Base-by-base conservation (phyloP, 1,140 invertebrate species). In the Bombus picipes region DNA sequence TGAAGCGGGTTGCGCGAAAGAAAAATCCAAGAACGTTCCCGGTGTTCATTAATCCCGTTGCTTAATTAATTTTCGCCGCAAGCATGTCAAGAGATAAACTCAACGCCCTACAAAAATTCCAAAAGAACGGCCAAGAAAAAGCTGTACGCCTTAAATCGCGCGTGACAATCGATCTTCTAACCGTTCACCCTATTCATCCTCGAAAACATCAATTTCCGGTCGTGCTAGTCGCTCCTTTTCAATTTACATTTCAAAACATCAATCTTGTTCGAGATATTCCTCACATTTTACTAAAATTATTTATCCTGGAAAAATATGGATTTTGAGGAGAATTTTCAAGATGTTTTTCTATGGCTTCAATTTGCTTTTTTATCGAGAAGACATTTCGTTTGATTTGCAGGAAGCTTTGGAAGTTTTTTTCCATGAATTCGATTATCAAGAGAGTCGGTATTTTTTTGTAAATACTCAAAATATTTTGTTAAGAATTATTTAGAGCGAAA, bases 1-100 rank as follows among this genome's bases (percentile, higher is more conserved):
- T 37, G 1, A 18, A 32, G 25, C 22, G 22, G 34, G 1, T 22
- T 34, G 10, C 1, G 39, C 41, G 5, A 37, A 39, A 77, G 37
- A 53, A 28, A 43, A 68, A 77, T 83, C 68, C 73, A 68, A 83
- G 73, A 77, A 66, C 53, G 62, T 43, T 10, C 34, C 76, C 34
- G 72, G 43, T 47, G 34, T 76, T 83, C 81, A 22, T 77, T 83
- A 83, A 75, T 83, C 73, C 43, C 73, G 73, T 83, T 83, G 59
- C 73, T 77, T 83, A 83, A 83, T 83, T 83, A 83, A 83, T 83
- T 83, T 83, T 18, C 28, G 47, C 59, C 28, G 81, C 73, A 68
- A 83, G 81, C 73, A 57, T 77, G 81, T 83, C 81, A 83, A 83
- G 81, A 83, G 73, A 77, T 53, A 76, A 76, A 53, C 80, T 81